These are phyloP conservation scores for Craniophora ligustri DNA, from an alignment of 2,888 invertebrate genomes.

Conservation along the genomic window DNA sequence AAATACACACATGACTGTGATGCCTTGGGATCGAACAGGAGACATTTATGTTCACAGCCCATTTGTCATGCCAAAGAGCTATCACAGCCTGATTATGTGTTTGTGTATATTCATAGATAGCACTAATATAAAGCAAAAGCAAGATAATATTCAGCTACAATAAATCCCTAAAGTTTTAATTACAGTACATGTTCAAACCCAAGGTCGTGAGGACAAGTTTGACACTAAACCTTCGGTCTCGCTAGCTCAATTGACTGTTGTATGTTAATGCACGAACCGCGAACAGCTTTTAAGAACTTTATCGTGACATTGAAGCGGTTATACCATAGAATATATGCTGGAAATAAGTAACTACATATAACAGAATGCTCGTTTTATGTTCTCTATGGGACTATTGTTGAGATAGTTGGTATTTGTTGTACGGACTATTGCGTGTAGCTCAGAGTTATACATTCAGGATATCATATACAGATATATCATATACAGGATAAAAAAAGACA, in stretches of 20 bases:
- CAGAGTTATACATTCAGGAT: no score
- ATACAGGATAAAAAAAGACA: no score
- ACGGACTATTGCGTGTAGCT: no score
- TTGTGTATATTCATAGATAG: neutral
- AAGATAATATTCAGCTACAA: conserved; percentile 21
- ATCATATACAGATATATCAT: no score
- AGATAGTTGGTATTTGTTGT: no score
- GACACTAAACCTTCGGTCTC: conserved; percentile 40
- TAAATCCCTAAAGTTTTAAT: conserved; percentile 49
- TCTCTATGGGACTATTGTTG: no score
- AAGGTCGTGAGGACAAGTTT: conserved; percentile 42
- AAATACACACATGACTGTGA: no score
- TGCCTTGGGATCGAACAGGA: no score
- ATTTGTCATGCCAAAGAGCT: no score
- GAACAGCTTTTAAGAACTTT: conserved; percentile 56
- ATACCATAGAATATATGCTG: neutral
- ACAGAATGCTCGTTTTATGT: no score
- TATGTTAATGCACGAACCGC: conserved; percentile 30
- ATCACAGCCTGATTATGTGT: no score
- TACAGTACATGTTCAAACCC: conserved; percentile 26
- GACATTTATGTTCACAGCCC: no score
- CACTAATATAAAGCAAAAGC: conserved; percentile 6
- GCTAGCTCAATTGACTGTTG: conserved; percentile 37
- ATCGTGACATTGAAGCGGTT: conserved; percentile 18
- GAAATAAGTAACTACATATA: conserved; percentile 5